Evolutionary conservation across 2,797 vertebrate genomes (phyloP), one percentile per base, ranked within the genome.

Genomic region (Pipistrellus pipistrellus): DNA sequence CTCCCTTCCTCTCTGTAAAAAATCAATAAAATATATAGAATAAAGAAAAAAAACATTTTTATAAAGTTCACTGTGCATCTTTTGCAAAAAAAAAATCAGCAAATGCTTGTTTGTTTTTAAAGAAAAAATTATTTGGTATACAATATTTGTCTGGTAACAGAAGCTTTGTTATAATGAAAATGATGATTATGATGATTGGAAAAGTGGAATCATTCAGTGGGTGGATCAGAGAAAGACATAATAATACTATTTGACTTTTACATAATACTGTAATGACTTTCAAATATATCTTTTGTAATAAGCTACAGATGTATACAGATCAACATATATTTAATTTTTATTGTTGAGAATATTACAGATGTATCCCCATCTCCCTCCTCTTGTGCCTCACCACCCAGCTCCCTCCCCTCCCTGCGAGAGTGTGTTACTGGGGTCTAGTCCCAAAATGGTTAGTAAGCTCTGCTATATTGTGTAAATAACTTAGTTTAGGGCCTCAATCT

Each of bases 31-130:
- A 9, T 44, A 44, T 44, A 44, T 44, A 44, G 44, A 44, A 44
- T 9, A 44, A 44, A 11, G 44, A 44, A 59, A 57, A 59, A 59
- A 59, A 27, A 59, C 11, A 27, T 59, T 25, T 57, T 5, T 12
- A 59, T 25, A 59, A 59, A 27, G 12, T 59, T 59, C 25, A 59
- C 5, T 83, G 25, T 15, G 44, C 59, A 91, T 85, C 4, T 97
- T 90, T 96, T 77, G 0, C 0, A 53, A 48, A 97, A 96, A 97
- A 96, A 78, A 64, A 97, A 94, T 91, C 85, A 92, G 41, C 59
- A 96, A 96, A 97, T 96, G 88, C 80, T 92, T 92, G 55, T 91
- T 94, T 30, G 8, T 75, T 71, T 71, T 75, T 46, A 98, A 85
- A n/a, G 21, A 20, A 30, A 71, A 32, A 85, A 48, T 5, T 35